Base-by-base conservation (phyloP, 2,113 vertebrate genomes). In the Ailurus styani region DNA sequence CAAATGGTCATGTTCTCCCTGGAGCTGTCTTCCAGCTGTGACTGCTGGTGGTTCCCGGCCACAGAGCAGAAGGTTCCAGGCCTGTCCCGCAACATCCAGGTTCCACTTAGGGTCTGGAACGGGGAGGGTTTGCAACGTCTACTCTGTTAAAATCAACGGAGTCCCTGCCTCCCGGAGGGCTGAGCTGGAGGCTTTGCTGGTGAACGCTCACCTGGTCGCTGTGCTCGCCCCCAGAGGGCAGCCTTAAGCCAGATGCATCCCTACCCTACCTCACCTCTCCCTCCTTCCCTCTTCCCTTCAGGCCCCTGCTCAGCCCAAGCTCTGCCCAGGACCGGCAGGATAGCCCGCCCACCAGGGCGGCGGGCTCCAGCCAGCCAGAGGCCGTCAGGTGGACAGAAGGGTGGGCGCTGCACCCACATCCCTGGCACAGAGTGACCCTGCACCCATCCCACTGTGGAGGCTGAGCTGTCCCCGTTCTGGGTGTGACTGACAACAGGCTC, bases 1-100 rank as follows among this genome's bases (percentile, higher is more conserved):
- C 23, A 11, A 3, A 0, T 0, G 45, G 42, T 3, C 0, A 4
- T 1, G 8, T 55, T 54, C 29, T 8, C 8, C 34, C 37, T 7
- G 0, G 45, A 70, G 77, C 57, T 7, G 9, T n/a, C 42, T 66
- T 60, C 37, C 0, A 2, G 25, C 11, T 18, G 86, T 17, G 7
- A 73, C 21, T 1, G 17, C 23, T 4, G 7, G 3, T 5, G 25
- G 18, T 14, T 31, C 45, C 15, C 2, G 27, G 42, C 25, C 42
- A 47, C 82, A 15, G 40, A 1, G 8, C 11, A 50, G 84, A 50
- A 23, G 47, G 18, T 68, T 70, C 77, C 11, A 4, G 75, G 31
- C 29, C 47, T 21, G 5, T 21, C 62, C 20, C 70, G 45, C 52
- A 31, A 6, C 11, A 13, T 73, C 68, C 8, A 4, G 29, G 42